Base-by-base conservation (phyloP, 2,888 invertebrate species). In the Phlogophora meticulosa region DNA sequence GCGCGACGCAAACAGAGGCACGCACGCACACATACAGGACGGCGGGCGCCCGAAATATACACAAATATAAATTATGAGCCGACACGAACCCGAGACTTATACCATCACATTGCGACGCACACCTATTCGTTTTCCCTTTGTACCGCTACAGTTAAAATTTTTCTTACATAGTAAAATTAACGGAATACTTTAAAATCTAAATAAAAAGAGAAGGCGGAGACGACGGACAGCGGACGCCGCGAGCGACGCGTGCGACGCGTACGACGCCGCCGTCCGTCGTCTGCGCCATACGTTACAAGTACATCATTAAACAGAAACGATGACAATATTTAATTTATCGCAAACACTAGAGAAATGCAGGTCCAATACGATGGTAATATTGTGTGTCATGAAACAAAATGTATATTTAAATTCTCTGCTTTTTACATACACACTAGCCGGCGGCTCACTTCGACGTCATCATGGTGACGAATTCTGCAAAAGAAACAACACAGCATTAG, bases 401-500 rank as follows among this genome's bases (percentile, higher is more conserved):
- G 96, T 96, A 96, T 96, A 96, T 96, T 96, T 95, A 95, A 95
- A 95, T 95, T 95, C 96, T 96, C 95, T 94, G 95, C 94, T 95
- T 95, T 94, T 92, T 94, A 95, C 95, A 95, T 95, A 95, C 95
- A 94, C 95, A 94, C 95, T 95, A 93, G 96, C 96, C 97, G 97
- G 96, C 96, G 96, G 97, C 97, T 98, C 98, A 98, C 98, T 98
- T 98, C 97, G 98, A 98, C 97, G 98, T 98, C 98, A 98, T 98
- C 98, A 98, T 98, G 97, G 98, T 98, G 97, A 98, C 98, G 97
- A 98, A 98, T 97, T 98, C 98, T 98, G 97, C 40, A 98, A 97
- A 92, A 93, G 88, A 91, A 84, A 87, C 69, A 65, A 58, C 63
- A 34, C 7, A 3, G 49, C 72, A 85, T 91, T 84, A 91, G 84